phyloP scores from a whole-genome alignment of 2,888 invertebrate species.

The Thyatira batis region DNA sequence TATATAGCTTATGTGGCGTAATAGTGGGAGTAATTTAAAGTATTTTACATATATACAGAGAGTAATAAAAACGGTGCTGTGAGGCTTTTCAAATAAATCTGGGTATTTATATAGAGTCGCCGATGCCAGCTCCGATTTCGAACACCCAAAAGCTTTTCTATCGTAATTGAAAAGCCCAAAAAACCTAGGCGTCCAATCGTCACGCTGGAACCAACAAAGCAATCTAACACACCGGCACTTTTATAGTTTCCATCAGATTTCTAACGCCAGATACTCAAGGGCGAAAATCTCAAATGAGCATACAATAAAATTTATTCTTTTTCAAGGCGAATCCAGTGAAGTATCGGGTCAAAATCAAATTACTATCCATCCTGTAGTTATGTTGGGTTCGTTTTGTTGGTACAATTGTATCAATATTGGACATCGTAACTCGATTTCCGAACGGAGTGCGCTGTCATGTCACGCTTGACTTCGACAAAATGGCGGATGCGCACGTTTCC shows the following conservation, averaged over 20 bases:
- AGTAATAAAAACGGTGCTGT: no score
- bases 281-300: background rate
- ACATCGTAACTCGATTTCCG: constrained; percentile 69
- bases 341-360: constrained; percentile 58
- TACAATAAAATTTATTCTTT: constrained; percentile 32
- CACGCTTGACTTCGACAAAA: constrained; percentile 39
- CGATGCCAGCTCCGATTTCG: background rate
- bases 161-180: background rate
- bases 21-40: background rate
- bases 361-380: constrained; percentile 58
- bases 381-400: constrained; percentile 64
- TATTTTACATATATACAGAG: no score
- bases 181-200: background rate
- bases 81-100: background rate
- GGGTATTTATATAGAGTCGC: background rate
- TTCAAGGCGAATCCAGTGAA: constrained; percentile 34
- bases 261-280: background rate
- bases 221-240: background rate
- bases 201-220: background rate
- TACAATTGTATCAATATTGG: constrained; percentile 77
- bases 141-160: background rate
- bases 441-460: constrained; percentile 55
- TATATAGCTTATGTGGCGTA: background rate
- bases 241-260: background rate
- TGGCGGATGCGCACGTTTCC: background rate